Evolutionary conservation across 1,140 invertebrate genomes (phyloP), one percentile per base, ranked within the genome.

Genomic region (Lamellibrachia luymesi): DNA sequence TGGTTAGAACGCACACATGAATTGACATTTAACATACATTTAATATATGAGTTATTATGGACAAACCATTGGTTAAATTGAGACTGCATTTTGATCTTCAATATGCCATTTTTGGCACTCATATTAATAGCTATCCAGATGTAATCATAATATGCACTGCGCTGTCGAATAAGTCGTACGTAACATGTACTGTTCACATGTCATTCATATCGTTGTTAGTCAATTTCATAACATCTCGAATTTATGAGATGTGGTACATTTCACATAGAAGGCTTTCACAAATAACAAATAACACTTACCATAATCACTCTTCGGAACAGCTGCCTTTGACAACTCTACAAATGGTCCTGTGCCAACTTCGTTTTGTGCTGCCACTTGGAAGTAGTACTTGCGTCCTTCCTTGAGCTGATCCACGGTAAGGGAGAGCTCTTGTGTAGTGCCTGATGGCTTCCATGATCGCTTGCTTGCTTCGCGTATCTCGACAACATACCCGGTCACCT

Each of bases 401-500:
- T 97, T 97, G 38, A 99, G 97, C 92, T 98, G 98, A 95, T 98
- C 98, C 27, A 98, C 98, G 17, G 97, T 98, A 95, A 98, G 98
- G 92, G 49, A 97, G 97, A 91, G 98, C 97, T 95, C 98, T 17
- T 27, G 5, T 10, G 98, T 98, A 96, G 98, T 98, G 96, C 98
- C 98, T 49, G 98, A 97, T 50, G 97, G 97, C 94, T 97, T 97
- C 98, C 98, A 99, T 95, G 97, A 97, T 94, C 98, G 98, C 56
- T 97, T 97, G 89, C 98, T 98, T 94, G 97, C 97, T 95, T 98
- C 98, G 90, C 97, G 97, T 94, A 98, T 98, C 97, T 99, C 98
- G 92, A 99, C 97, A 50, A 99, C 97, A 96, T 99, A 99, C 50
- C 98, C 98, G 94, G 98, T 98, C 91, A 99, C 98, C 93, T 99